Base-by-base conservation (phyloP, 35 echinoderm and acorn worm species). In the Strongylocentrotus purpuratus region DNA sequence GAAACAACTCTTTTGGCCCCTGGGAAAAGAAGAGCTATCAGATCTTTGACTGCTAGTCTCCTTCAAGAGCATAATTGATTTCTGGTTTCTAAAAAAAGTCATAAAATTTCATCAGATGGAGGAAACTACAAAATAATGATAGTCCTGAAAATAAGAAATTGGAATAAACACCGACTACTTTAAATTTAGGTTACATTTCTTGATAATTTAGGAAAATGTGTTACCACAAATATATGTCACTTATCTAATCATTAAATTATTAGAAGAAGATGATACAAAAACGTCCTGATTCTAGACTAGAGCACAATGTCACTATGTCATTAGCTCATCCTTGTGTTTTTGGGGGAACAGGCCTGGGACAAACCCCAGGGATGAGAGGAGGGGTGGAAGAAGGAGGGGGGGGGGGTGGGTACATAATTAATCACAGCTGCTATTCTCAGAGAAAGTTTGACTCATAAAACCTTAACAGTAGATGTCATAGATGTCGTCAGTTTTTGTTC, bases 261-360 rank as follows among this genome's bases (percentile, higher is more conserved):
- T 22, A 22, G 25, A 22, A 25, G 17, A 18, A 50, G 5, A 12
- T 50, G 48, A 50, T 50, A 7, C 8, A 70, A 28, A 18, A 70
- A 70, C 0, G 17, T 70, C 61, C 22, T 70, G 15, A 70, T 25
- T 70, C 18, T 70, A 70, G 61, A 70, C 61, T 70, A 25, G 4
- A 65, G 60, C 14, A 65, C 14, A 65, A 92, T 92, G 91, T 50
- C 91, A 92, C 91, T 10, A 17, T 92, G 41, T 92, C 91, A 92
- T 92, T 92, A 92, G 15, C 91, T 92, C 47, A 92, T 48, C 91
- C 3, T 14, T 92, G 45, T 55, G 32, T 52, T 14, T 55, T 92
- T 14, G n/a, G 91, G n/a, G 91, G 91, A 55, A 31, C 87, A 41
- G 15, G 87, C 87, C 87, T 33, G 45, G 87, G 45, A 88, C 32